These are phyloP conservation scores for Acanthosoma haemorrhoidale DNA, from an alignment of 2,888 invertebrate genomes.

Conservation along the genomic window DNA sequence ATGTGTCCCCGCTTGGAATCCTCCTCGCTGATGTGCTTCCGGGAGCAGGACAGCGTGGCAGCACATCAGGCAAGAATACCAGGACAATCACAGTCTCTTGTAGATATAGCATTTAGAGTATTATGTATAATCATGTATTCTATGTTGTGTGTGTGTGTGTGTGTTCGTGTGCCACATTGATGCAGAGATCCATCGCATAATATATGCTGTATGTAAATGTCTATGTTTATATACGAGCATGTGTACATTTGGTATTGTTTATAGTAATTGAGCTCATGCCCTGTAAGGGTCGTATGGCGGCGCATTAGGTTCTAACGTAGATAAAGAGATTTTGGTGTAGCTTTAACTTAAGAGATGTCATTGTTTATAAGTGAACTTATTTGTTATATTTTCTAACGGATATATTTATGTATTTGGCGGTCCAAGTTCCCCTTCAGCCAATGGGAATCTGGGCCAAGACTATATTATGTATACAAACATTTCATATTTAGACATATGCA, in stretches of 20 bases:
- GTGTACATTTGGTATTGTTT: slow-evolving; percentile 11
- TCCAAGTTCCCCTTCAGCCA: slow-evolving; percentile 22
- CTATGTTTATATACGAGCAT: slow-evolving; percentile 1
- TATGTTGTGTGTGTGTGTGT: background rate
- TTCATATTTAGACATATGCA: background rate
- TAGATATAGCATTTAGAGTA: background rate
- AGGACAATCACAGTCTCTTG: slow-evolving; percentile 22
- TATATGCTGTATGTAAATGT: background rate
- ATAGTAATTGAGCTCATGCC: background rate
- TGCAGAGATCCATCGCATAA: slow-evolving; percentile 21
- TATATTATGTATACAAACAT: background rate
- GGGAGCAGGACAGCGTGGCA: background rate
- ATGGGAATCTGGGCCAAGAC: slow-evolving; percentile 9
- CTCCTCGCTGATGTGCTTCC: background rate
- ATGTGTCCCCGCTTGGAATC: background rate
- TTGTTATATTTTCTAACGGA: slow-evolving; percentile 6
- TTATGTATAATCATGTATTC: background rate
- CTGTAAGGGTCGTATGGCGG: background rate
- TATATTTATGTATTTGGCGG: background rate
- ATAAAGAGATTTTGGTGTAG: slow-evolving; percentile 24
- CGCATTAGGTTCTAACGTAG: background rate
- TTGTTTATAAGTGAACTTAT: background rate
- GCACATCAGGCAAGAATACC: slow-evolving; percentile 21
- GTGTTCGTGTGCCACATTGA: slow-evolving; percentile 30
- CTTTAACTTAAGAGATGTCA: slow-evolving; percentile 27